Percentiles rank a stretch among this genome's conserved stretches.
These are phyloP conservation scores for Cheilosia vulpina DNA, from an alignment of 2,888 invertebrate genomes.

Conservation along the genomic window DNA sequence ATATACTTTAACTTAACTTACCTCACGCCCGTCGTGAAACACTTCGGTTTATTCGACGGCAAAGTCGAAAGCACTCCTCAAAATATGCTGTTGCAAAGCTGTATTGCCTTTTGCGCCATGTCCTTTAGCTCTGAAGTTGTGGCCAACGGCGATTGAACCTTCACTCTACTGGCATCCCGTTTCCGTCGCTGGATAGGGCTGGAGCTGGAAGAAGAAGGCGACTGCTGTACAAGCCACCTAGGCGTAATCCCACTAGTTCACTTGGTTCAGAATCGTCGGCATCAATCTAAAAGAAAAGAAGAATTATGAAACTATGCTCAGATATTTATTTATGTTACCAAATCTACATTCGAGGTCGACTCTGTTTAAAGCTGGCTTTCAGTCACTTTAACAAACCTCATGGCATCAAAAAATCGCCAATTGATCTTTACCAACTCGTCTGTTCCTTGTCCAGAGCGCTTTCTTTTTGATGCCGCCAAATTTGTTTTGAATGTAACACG, in stretches of 20 bases:
- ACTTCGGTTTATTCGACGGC: too few relatives aligned
- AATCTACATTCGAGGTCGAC: background rate
- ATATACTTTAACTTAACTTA: too few relatives aligned
- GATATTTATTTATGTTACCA: background rate
- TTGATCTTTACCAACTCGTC: background rate
- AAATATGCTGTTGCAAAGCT: too few relatives aligned
- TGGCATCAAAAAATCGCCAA: background rate
- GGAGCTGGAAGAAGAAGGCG: background rate
- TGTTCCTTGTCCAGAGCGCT: background rate
- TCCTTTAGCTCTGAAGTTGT: too few relatives aligned
- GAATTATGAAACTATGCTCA: background rate
- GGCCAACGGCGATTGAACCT: background rate
- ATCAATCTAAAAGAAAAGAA: background rate
- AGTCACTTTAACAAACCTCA: background rate
- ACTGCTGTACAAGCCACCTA: background rate
- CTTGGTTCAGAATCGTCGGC: too few relatives aligned
- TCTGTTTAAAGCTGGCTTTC: background rate
- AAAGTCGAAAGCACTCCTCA: too few relatives aligned
- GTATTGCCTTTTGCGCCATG: too few relatives aligned
- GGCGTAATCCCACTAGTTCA: too few relatives aligned
- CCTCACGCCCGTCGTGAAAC: too few relatives aligned
- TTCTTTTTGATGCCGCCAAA: background rate
- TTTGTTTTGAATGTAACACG: background rate
- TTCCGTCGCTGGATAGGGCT: too few relatives aligned
- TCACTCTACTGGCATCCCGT: too few relatives aligned